Conservation (phyloP, 2,113 vertebrate genomes). For the Ochotona princeps region DNA sequence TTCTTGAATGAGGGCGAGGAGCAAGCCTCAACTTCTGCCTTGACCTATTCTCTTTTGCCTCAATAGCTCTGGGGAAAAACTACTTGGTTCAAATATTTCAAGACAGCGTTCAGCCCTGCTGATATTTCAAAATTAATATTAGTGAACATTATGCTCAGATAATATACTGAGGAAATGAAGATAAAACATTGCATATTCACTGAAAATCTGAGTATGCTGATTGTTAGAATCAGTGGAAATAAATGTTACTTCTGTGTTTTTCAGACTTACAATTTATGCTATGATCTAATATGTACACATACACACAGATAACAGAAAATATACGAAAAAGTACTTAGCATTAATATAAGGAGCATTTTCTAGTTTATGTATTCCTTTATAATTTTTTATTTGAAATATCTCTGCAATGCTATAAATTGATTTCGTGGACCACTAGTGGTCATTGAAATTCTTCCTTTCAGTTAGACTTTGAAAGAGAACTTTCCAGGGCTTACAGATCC, state of each 20-base stretch:
- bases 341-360: background rate
- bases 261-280: background rate
- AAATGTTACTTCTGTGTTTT: background rate
- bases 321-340: background rate
- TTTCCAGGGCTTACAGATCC: background rate
- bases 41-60: background rate
- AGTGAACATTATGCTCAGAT: background rate
- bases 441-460: slow-evolving; percentile 12
- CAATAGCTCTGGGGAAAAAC: background rate
- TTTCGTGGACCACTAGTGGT: background rate
- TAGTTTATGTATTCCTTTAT: background rate
- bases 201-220: background rate
- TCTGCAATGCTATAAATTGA: background rate
- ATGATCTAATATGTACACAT: background rate
- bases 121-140: background rate
- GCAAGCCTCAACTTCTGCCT: background rate
- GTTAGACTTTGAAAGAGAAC: slow-evolving; percentile 20
- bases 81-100: background rate
- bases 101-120: background rate
- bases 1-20: background rate
- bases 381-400: background rate
- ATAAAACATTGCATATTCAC: background rate
- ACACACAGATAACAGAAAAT: background rate
- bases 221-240: background rate
- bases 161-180: background rate